Conservation (phyloP, 1,140 invertebrate species). For the Zaprionus kolodkinae region DNA sequence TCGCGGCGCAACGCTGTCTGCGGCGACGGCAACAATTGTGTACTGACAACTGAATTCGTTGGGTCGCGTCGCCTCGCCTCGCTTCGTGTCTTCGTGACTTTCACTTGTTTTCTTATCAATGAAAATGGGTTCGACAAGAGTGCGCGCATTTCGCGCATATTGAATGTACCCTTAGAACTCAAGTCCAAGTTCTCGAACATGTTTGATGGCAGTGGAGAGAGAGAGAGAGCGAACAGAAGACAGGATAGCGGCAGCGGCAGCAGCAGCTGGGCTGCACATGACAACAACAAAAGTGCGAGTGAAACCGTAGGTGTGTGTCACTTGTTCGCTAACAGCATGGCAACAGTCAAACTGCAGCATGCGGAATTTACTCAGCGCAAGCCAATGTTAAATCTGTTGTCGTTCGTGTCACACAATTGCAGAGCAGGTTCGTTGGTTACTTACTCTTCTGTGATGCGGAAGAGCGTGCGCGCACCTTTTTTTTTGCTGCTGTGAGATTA, state of each 20-base stretch:
- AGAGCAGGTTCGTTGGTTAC: conserved; percentile 6
- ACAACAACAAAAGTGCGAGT: background rate
- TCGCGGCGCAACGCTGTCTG: conserved; percentile 27
- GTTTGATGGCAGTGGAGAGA: no score
- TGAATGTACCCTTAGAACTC: conserved; percentile 22
- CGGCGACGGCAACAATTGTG: conserved; percentile 38
- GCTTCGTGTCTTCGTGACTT: conserved; percentile 16
- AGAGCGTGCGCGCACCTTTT: conserved; percentile 22
- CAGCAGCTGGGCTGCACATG: no score
- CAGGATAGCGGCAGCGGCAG: background rate
- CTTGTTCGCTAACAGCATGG: background rate
- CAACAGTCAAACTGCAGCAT: conserved; percentile 24
- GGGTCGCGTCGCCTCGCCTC: background rate
- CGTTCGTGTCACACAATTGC: conserved; percentile 1
- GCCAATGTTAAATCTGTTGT: conserved; percentile 16
- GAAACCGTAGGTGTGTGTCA: background rate
- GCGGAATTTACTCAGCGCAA: background rate
- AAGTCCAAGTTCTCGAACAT: conserved; percentile 17
- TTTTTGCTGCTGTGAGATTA: conserved; percentile 29
- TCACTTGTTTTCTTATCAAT: conserved; percentile 73
- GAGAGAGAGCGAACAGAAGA: background rate
- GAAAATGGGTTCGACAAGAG: conserved; percentile 45
- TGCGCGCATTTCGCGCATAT: conserved; percentile 19
- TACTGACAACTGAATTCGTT: conserved; percentile 28
- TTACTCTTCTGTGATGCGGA: background rate